Conservation (phyloP, 2,888 invertebrate species). For the Aporophyla lueneburgensis region DNA sequence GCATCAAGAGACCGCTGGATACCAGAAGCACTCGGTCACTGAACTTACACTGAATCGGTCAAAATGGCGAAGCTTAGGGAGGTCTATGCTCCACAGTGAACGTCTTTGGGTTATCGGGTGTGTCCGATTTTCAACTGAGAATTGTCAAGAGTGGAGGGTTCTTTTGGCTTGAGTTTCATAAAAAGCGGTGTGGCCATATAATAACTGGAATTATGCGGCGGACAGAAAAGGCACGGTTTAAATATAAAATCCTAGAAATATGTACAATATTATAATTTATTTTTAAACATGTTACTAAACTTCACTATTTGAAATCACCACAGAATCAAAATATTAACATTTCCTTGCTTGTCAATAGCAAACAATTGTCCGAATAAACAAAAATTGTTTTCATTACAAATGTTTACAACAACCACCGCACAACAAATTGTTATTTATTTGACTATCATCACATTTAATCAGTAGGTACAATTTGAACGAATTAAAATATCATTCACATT, state of each 20-base stretch:
- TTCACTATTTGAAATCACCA: conserved; percentile 4
- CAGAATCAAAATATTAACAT: conserved; percentile 15
- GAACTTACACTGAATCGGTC: no score
- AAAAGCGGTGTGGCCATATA: not conserved
- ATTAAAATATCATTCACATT: not conserved
- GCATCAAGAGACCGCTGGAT: no score
- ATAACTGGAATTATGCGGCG: not conserved
- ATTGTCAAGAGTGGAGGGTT: not conserved
- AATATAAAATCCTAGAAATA: not conserved
- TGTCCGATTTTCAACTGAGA: not conserved
- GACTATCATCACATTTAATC: not conserved
- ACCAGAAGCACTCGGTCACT: no score
- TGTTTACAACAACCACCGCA: conserved; percentile 18
- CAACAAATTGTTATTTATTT: conserved; percentile 11
- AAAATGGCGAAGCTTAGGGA: no score
- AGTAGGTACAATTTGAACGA: not conserved
- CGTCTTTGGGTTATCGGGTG: not conserved
- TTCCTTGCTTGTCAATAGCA: conserved; percentile 3
- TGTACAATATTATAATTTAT: no score
- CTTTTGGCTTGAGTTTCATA: not conserved
- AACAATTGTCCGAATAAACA: conserved; percentile 35
- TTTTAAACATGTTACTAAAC: not conserved
- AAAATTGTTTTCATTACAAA: conserved; percentile 30
- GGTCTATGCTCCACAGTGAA: no score
- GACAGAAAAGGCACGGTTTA: not conserved